A percentile compares a stretch with the other conserved stretches of the same genome.
Evolutionary conservation across 64 coral and sea anemone genomes (phyloP).

Genomic region (Astreopora myriophthalma): DNA sequence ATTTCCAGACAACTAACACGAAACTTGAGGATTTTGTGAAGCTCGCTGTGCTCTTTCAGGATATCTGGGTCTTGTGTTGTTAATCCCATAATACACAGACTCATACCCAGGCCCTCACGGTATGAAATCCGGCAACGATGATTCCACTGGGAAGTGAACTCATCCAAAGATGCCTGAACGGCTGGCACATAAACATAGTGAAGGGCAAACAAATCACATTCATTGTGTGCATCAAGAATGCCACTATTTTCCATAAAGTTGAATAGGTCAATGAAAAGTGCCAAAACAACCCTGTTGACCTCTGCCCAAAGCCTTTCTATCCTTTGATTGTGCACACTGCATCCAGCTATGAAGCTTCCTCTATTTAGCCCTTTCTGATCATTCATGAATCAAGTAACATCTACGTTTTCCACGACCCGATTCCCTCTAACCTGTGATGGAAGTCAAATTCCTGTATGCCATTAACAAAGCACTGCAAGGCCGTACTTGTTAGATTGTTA

Average conservation of each 20-base stretch:
- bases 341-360: slow-evolving; percentile 39
- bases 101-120: no score
- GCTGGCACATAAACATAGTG: slow-evolving; percentile 27
- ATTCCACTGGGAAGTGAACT: slow-evolving; percentile 42
- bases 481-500: no score
- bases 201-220: slow-evolving; percentile 42
- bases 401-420: slow-evolving; percentile 22
- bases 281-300: slow-evolving; percentile 43
- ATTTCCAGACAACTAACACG: no score
- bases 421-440: background rate
- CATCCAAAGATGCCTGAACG: slow-evolving; percentile 29
- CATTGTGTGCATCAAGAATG: slow-evolving; percentile 35
- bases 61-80: no score
- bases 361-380: slow-evolving; percentile 21
- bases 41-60: no score
- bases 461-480: no score
- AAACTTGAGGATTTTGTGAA: no score
- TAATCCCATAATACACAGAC: no score
- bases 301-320: slow-evolving; percentile 41
- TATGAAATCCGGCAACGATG: no score
- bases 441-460: no score
- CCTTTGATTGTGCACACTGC: slow-evolving; percentile 12
- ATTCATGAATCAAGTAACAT: slow-evolving; percentile 33
- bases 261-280: slow-evolving; percentile 44
- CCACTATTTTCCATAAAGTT: slow-evolving; percentile 47